Conservation (phyloP, 2,113 vertebrate species). For the Neodontobutis hainanensis region DNA sequence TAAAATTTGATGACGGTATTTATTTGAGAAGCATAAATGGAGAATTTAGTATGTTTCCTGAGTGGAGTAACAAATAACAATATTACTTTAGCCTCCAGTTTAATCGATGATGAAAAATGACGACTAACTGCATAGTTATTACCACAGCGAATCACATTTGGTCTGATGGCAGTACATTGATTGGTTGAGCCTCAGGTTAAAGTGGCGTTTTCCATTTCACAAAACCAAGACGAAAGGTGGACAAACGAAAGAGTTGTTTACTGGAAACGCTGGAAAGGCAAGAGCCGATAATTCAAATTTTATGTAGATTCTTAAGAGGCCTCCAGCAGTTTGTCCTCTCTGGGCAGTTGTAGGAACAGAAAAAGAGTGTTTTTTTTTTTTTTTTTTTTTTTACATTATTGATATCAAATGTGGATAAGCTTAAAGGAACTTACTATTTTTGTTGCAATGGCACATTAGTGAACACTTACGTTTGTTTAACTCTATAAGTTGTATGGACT, state of each 20-base stretch:
- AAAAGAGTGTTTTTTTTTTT: too few relatives aligned
- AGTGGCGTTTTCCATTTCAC: constrained; percentile 25
- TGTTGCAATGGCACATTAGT: too few relatives aligned
- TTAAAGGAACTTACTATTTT: too few relatives aligned
- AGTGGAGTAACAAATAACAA: not conserved
- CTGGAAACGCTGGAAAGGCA: constrained; percentile 34
- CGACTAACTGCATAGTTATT: not conserved
- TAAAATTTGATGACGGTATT: constrained; percentile 4
- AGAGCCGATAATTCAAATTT: constrained; percentile 64
- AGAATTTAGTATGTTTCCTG: not conserved
- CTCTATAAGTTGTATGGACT: too few relatives aligned
- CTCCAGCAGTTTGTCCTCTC: too few relatives aligned
- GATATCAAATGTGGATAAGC: too few relatives aligned
- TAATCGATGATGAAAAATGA: constrained; percentile 9
- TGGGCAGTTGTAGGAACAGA: too few relatives aligned
- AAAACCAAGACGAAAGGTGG: constrained; percentile 37
- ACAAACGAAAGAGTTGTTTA: constrained; percentile 54
- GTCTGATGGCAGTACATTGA: not conserved
- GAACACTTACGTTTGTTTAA: too few relatives aligned
- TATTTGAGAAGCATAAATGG: not conserved
- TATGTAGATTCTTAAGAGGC: constrained; percentile 62
- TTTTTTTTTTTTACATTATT: too few relatives aligned
- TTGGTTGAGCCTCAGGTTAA: constrained; percentile 17
- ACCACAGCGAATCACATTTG: constrained; percentile 9
- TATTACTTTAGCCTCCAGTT: not conserved